phyloP scores from a whole-genome alignment of 2,797 vertebrate genomes.

The Rhynchotus rufescens region DNA sequence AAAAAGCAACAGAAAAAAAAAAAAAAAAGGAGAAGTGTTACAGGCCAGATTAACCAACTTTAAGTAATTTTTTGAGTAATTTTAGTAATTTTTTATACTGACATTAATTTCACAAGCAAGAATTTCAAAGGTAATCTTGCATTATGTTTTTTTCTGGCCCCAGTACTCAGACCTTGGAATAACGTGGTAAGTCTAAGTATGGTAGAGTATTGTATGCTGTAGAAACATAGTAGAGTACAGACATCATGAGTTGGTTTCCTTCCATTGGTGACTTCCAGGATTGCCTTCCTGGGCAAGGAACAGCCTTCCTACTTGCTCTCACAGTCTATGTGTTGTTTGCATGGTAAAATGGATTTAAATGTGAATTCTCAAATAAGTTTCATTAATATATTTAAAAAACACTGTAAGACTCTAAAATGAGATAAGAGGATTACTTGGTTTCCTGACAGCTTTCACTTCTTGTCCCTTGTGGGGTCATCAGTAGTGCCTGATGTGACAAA shows the following conservation, averaged over 20 bases:
- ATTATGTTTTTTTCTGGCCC: not conserved
- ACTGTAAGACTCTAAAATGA: not conserved
- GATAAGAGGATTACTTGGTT: not conserved
- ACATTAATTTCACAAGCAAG: not conserved
- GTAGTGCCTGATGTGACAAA: not conserved
- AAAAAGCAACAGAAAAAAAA: not conserved
- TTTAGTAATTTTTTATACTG: not conserved
- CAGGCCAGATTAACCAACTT: not conserved
- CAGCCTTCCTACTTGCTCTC: not conserved
- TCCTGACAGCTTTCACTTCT: not conserved
- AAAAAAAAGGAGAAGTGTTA: not conserved
- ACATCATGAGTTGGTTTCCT: not conserved
- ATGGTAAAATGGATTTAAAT: not conserved
- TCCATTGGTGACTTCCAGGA: not conserved
- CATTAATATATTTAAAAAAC: not conserved
- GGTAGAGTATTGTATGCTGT: not conserved
- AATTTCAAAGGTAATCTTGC: not conserved
- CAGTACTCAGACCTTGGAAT: not conserved
- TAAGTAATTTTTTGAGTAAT: not conserved
- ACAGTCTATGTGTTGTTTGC: not conserved
- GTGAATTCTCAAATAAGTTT: not conserved
- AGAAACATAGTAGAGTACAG: not conserved
- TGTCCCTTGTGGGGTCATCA: not conserved
- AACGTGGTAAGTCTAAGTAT: not conserved
- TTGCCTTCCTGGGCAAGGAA: not conserved